Evolutionary conservation across 2,797 vertebrate species (phyloP), one percentile per base, ranked within the genome.

Genomic region (Cyclopterus lumpus): DNA sequence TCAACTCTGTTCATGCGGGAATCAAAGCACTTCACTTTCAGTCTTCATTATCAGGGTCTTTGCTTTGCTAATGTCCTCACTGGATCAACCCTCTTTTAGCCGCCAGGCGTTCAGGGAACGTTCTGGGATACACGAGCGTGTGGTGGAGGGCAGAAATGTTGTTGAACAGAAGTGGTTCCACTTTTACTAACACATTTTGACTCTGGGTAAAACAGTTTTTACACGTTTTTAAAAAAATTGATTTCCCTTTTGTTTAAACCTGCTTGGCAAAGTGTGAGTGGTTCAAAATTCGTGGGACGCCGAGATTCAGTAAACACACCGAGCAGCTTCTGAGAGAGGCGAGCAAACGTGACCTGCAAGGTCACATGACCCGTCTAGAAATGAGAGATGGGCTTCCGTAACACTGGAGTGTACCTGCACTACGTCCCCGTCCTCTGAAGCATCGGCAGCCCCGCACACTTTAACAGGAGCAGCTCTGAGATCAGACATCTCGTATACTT

Each of bases 401-500:
- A 34, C 6, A 61, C 66, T 70, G 46, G 53, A 9, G 18, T 4
- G 30, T 18, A 5, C 62, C 15, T 16, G 16, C 63, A 6, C 38
- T 6, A 7, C 42, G 42, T 11, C 38, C 10, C 36, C 32, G 32
- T 38, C 28, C 46, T 55, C 32, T 54, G 61, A 74, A 75, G 68
- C 60, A 48, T 54, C 77, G 78, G 80, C 73, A 71, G 32, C 42
- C 51, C 8, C 32, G 10, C 26, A 32, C 38, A 20, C 34, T 64
- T 26, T 36, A 42, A 57, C 48, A 4, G 26, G 30, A 53, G 65
- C 71, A 66, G 70, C 79, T 83, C 71, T 67, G 71, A 49, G 68
- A 80, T 69, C 78, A 67, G 66, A 53, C 51, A 3, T 42, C 54
- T 67, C 22, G 6, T 1, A 1, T 6, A 15, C 59, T 46, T 22